A percentile compares a stretch with the other conserved stretches of the same genome.
Conservation (phyloP, 2,797 vertebrate species). For the Enteromius viviparus region DNA sequence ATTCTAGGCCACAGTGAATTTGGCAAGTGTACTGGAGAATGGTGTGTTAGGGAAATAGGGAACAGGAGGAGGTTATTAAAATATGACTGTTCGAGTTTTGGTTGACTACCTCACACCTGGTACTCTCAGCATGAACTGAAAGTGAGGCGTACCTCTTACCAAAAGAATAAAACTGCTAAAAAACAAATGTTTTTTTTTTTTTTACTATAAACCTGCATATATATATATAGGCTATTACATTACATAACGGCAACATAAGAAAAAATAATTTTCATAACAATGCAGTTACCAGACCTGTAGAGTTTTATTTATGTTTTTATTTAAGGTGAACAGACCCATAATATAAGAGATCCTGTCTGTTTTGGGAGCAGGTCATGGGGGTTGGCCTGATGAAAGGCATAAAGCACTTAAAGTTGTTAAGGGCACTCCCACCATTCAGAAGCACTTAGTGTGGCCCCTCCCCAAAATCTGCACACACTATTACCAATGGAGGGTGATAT, state of each 20-base stretch:
- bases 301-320: neutral
- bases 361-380: slow-evolving; percentile 13
- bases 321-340: neutral
- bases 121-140: slow-evolving; percentile 13
- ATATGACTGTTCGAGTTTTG: slow-evolving; percentile 28
- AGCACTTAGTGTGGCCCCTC: slow-evolving; percentile 24
- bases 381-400: slow-evolving; percentile 37
- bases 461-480: slow-evolving; percentile 36
- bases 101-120: slow-evolving; percentile 22
- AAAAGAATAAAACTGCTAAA: slow-evolving; percentile 5
- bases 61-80: slow-evolving; percentile 39
- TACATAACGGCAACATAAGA: neutral
- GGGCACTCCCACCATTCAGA: slow-evolving; percentile 38
- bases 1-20: neutral
- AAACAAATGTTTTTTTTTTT: neutral
- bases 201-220: neutral
- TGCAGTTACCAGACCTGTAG: neutral
- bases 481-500: slow-evolving; percentile 20
- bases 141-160: neutral
- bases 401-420: slow-evolving; percentile 40
- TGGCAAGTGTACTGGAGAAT: neutral
- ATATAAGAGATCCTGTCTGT: slow-evolving; percentile 13
- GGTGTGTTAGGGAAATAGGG: neutral
- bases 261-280: neutral
- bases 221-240: neutral